Evolutionary conservation across 2,113 vertebrate species (phyloP).

Genomic region (Sander lucioperca): DNA sequence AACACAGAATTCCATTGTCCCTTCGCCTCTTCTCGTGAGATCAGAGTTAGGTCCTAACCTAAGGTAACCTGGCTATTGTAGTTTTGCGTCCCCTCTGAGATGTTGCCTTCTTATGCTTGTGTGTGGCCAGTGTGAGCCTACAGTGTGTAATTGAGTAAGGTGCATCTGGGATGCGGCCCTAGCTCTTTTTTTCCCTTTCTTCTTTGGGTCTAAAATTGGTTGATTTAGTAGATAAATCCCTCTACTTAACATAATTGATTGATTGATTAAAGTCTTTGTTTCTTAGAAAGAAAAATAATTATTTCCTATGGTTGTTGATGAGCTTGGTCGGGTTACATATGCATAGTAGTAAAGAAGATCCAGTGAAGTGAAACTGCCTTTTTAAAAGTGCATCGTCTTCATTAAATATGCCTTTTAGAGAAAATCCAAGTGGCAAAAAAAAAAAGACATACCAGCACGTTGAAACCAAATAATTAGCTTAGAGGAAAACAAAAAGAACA

Average conservation of each 20-base stretch:
- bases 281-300: too few relatives aligned
- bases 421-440: neutral
- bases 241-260: neutral
- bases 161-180: neutral
- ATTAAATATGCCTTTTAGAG: neutral
- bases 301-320: neutral
- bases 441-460: neutral
- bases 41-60: neutral
- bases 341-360: neutral
- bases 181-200: too few relatives aligned
- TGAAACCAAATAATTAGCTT: neutral
- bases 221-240: neutral
- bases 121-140: neutral
- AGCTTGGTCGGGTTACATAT: neutral
- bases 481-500: neutral
- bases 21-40: neutral
- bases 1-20: neutral
- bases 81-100: neutral
- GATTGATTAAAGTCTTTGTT: neutral
- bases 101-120: neutral
- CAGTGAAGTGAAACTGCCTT: slow-evolving; percentile 5
- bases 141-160: neutral
- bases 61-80: neutral
- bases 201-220: neutral
- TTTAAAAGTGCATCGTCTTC: neutral